Conservation (phyloP, 2,113 vertebrate genomes). For the Xiphias gladius region DNA sequence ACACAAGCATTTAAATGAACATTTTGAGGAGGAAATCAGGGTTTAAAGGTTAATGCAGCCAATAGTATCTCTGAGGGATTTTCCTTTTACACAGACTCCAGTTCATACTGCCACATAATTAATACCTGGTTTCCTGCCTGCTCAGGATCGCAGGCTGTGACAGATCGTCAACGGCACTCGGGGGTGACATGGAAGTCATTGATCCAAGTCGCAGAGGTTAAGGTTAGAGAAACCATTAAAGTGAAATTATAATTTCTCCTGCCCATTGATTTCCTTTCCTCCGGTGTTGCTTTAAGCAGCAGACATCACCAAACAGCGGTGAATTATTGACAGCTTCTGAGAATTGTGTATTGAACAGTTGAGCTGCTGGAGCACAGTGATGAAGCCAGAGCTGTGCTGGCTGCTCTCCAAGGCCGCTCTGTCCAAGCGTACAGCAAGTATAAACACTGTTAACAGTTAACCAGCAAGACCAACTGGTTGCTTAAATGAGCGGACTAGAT, state of each 20-base stretch:
- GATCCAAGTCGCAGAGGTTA: constrained; percentile 59
- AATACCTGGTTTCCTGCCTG: constrained; percentile 49
- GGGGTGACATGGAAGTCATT: constrained; percentile 28
- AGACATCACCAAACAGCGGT: constrained; percentile 64
- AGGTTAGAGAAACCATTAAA: constrained; percentile 71
- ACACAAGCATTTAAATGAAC: neutral
- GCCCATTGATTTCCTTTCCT: constrained; percentile 73
- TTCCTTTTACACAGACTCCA: neutral
- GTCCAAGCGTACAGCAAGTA: constrained; percentile 56
- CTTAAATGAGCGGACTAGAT: neutral
- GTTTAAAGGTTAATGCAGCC: constrained; percentile 5
- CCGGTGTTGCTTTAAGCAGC: constrained; percentile 58
- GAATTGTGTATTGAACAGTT: constrained; percentile 75
- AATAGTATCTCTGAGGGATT: neutral
- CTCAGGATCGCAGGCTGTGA: constrained; percentile 41
- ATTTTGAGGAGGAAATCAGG: neutral
- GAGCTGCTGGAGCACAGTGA: constrained; percentile 54
- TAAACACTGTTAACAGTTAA: constrained; percentile 78
- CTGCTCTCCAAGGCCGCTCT: constrained; percentile 69
- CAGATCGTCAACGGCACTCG: constrained; percentile 8
- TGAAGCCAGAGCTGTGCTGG: constrained; percentile 58
- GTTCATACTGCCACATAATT: constrained; percentile 37
- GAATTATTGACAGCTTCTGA: constrained; percentile 78
- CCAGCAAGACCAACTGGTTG: constrained; percentile 28
- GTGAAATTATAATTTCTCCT: constrained; percentile 73